These are phyloP conservation scores for Choreutis nemorana DNA, from an alignment of 2,888 invertebrate genomes.

Conservation along the genomic window DNA sequence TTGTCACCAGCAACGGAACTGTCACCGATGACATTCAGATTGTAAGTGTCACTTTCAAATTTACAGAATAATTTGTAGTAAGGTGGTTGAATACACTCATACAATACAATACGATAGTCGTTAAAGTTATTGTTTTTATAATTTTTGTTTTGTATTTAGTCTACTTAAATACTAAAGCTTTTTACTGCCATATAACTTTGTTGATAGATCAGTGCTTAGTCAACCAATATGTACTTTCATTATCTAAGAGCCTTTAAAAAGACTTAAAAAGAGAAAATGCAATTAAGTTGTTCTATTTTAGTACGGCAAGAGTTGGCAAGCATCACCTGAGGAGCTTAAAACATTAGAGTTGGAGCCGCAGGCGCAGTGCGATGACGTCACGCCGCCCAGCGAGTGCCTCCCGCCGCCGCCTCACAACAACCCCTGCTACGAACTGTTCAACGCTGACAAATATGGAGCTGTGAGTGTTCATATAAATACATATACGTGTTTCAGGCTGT, in stretches of 20 bases:
- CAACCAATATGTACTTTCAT: no score
- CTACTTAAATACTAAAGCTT: no score
- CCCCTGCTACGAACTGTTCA: slow-evolving; percentile 70
- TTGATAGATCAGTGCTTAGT: no score
- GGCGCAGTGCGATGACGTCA: slow-evolving; percentile 51
- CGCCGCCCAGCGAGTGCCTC: slow-evolving; percentile 42
- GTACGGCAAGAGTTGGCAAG: slow-evolving; percentile 67
- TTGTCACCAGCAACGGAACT: slow-evolving; percentile 59
- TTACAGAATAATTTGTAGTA: no score
- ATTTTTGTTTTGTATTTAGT: no score
- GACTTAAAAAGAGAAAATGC: neutral
- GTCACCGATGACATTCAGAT: slow-evolving; percentile 62
- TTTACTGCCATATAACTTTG: no score
- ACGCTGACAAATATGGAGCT: slow-evolving; percentile 41
- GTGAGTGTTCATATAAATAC: slow-evolving; percentile 21
- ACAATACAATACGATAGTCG: no score
- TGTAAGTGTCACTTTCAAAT: slow-evolving; percentile 48
- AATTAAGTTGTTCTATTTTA: slow-evolving; percentile 12
- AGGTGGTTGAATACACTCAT: no score
- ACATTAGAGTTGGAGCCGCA: slow-evolving; percentile 48
- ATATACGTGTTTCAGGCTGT: neutral
- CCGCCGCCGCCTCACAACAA: slow-evolving; percentile 69
- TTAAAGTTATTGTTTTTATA: no score
- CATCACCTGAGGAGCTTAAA: slow-evolving; percentile 44
- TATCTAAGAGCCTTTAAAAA: no score